Evolutionary conservation across 2,797 vertebrate species (phyloP).

Genomic region (Enteromius treurensis): DNA sequence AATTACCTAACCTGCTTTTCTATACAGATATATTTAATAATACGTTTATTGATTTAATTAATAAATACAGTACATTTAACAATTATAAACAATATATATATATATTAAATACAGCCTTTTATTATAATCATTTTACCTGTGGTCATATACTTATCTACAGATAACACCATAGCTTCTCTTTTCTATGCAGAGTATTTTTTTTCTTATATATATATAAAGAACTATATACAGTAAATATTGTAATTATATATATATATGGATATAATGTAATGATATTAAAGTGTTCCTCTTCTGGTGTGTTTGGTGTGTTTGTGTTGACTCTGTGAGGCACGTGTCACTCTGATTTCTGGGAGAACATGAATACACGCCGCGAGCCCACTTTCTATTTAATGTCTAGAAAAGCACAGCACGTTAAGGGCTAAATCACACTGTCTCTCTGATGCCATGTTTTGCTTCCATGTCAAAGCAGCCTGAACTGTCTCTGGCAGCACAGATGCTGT

Average conservation of each 20-base stretch:
- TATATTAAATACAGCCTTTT: too few relatives aligned
- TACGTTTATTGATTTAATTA: background rate
- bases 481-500: constrained; percentile 16
- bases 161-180: too few relatives aligned
- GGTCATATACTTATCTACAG: background rate
- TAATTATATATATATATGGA: background rate
- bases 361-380: too few relatives aligned
- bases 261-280: background rate
- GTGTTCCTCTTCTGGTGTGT: background rate
- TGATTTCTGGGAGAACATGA: constrained; percentile 14
- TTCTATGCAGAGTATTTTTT: too few relatives aligned
- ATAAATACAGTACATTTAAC: background rate
- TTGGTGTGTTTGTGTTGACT: background rate
- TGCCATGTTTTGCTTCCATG: constrained; percentile 42
- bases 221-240: background rate
- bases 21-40: too few relatives aligned
- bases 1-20: background rate
- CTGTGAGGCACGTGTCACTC: constrained; percentile 25
- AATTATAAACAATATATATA: too few relatives aligned
- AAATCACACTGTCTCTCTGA: constrained; percentile 27
- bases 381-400: constrained; percentile 40
- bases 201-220: too few relatives aligned
- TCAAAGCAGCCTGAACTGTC: constrained; percentile 21
- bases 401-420: constrained; percentile 21
- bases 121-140: too few relatives aligned